Conservation (phyloP, 2,888 invertebrate species). For the Seladonia tumulorum region DNA sequence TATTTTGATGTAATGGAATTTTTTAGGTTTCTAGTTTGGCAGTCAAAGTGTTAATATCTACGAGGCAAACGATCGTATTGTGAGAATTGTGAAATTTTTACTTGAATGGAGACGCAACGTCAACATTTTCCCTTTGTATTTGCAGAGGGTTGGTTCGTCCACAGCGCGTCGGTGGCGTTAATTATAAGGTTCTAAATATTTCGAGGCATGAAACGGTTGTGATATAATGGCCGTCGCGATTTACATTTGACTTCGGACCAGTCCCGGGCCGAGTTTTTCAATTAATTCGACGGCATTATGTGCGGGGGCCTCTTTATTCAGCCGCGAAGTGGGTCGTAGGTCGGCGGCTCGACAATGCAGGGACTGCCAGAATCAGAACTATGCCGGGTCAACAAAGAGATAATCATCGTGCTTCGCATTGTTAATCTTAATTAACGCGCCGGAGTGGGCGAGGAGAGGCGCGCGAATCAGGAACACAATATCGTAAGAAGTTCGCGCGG, state of each 20-base stretch:
- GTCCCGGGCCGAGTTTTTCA: slow-evolving; percentile 63
- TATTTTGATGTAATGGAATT: too few species aligned
- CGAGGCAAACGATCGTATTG: not conserved
- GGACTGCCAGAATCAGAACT: slow-evolving; percentile 61
- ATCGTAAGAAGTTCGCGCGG: slow-evolving; percentile 46
- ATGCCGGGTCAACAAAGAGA: slow-evolving; percentile 66
- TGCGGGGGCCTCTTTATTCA: slow-evolving; percentile 55
- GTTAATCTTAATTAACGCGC: slow-evolving; percentile 69
- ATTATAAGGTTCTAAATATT: not conserved
- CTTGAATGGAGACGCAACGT: not conserved
- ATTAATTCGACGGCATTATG: slow-evolving; percentile 62
- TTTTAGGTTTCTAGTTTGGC: too few species aligned
- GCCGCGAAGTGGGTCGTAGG: slow-evolving; percentile 61
- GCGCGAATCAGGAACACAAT: slow-evolving; percentile 48
- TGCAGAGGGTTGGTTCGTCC: not conserved
- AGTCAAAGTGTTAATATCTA: too few species aligned
- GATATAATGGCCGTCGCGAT: slow-evolving; percentile 31
- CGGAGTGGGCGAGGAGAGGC: not conserved
- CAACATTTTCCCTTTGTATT: not conserved
- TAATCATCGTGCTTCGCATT: slow-evolving; percentile 66
- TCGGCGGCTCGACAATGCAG: slow-evolving; percentile 57
- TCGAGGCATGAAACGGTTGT: not conserved
- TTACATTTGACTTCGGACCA: slow-evolving; percentile 50
- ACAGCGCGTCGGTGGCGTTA: not conserved
- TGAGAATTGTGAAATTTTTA: too few species aligned